These are phyloP conservation scores for Canis aureus DNA, from an alignment of 2,113 vertebrate species.

Conservation along the genomic window DNA sequence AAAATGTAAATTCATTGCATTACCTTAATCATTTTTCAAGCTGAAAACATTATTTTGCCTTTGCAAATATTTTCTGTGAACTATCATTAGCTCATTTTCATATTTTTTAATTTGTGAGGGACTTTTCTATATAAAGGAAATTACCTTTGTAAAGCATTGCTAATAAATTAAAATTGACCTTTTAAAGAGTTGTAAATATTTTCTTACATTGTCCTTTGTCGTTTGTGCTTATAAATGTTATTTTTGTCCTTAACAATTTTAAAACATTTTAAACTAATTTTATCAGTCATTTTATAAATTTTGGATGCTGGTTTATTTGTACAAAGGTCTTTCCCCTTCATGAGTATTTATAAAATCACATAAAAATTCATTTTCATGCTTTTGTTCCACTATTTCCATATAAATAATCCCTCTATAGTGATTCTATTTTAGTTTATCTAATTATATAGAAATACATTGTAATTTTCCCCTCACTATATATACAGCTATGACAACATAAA, in stretches of 20 bases:
- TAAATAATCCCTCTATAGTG: neutral
- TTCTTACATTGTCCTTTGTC: neutral
- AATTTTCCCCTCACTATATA: neutral
- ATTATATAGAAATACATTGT: neutral
- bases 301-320: neutral
- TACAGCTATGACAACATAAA: neutral
- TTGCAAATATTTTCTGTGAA: constrained; percentile 25
- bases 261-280: neutral
- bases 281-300: neutral
- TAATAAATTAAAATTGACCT: constrained; percentile 3
- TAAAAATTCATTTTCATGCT: neutral
- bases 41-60: neutral
- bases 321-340: neutral
- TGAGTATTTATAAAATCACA: neutral
- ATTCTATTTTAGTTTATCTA: neutral
- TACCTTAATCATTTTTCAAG: neutral
- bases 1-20: neutral
- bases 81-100: neutral
- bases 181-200: neutral
- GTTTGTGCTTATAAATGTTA: neutral
- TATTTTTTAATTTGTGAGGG: neutral
- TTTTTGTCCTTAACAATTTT: neutral
- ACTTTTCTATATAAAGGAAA: neutral
- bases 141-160: neutral
- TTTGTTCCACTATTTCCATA: neutral